Base-by-base conservation (phyloP, 2,113 vertebrate species). In the Lepisosteus oculatus region DNA sequence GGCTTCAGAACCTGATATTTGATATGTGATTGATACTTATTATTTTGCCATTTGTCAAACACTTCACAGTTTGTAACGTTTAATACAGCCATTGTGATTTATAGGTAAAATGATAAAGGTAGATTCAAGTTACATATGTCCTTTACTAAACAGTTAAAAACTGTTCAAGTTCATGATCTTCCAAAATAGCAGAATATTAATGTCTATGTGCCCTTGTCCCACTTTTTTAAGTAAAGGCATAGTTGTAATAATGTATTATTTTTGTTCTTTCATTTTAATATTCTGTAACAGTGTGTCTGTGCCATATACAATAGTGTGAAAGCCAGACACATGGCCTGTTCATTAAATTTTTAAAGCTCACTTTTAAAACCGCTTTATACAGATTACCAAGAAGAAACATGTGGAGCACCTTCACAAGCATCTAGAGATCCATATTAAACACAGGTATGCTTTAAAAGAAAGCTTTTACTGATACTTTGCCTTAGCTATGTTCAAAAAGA, bases 191-290 rank as follows among this genome's bases (percentile, higher is more conserved):
- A 9, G 47, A 51, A 51, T 51, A 51, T 51, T 51, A 54, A 14
- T 12, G 61, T 65, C 12, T 6, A 55, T 17, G 8, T 65, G 65
- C 63, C 66, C 70, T 72, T 72, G 65, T 41, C 12, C 7, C 8
- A 6, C 43, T 63, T 63, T 66, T 55, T 42, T 43, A 4, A 43
- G 61, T 64, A 67, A 54, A 47, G 29, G 3, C 51, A 15, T 41
- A 57, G 8, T 45, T 59, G 43, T 65, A 43, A 44, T 72, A 68
- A n/a, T 61, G 29, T 72, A 75, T 78, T 78, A 70, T 70, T 61
- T 77, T 72, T 78, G 73, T 75, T 72, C 73, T 70, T 42, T 3
- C 9, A 44, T 17, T 67, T 69, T 42, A 47, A 61, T 51, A 77
- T 77, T 67, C 63, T 59, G 5, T 29, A 17, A 47, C 61, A 47